Evolutionary conservation across 1,140 invertebrate genomes (phyloP).

Genomic region (Lucilia cuprina): DNA sequence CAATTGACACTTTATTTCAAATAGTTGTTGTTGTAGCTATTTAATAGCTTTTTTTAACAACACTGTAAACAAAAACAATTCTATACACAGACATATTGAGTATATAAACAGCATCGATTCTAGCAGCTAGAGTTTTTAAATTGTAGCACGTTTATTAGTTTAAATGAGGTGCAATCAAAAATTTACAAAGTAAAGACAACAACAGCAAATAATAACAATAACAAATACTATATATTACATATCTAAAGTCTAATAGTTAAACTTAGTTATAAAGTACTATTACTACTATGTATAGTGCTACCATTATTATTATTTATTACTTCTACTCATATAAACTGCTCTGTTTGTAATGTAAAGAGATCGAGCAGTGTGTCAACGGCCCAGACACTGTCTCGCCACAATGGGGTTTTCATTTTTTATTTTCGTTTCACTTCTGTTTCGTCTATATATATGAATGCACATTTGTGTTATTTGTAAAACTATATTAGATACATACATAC

Average conservation of each 20-base stretch:
- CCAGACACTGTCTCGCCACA: constrained; percentile 30
- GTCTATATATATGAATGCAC: not conserved
- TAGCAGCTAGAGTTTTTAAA: not conserved
- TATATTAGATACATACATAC: too few species aligned
- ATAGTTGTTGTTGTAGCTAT: not conserved
- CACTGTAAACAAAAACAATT: not conserved
- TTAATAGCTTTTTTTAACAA: not conserved
- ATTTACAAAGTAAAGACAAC: not conserved
- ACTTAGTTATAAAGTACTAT: not conserved
- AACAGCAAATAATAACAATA: not conserved
- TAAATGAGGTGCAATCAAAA: not conserved
- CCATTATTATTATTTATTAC: not conserved
- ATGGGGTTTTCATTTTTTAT: not conserved
- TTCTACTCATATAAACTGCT: not conserved
- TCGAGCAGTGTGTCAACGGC: constrained; percentile 20
- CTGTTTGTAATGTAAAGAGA: not conserved
- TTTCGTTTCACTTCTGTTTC: not conserved
- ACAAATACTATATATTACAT: not conserved
- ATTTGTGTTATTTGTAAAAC: not conserved
- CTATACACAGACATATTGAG: not conserved
- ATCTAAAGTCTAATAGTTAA: not conserved
- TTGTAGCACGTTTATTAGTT: not conserved
- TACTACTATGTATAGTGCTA: not conserved
- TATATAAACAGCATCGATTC: not conserved
- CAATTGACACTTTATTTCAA: not conserved